Conservation (phyloP, 2,888 invertebrate genomes). For the Flabesymbios commensalis region DNA sequence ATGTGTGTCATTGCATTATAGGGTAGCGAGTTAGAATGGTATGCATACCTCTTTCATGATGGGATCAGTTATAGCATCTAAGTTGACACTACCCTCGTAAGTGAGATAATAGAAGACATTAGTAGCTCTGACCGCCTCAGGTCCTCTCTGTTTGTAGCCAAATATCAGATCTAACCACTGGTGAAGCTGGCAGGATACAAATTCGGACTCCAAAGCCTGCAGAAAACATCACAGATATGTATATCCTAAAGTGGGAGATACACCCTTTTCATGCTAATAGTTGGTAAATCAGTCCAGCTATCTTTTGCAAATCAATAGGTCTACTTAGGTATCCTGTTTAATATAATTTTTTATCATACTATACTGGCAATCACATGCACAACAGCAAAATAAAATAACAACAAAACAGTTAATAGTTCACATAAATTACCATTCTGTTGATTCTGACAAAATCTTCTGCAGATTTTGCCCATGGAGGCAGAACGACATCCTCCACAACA, state of each 20-base stretch:
- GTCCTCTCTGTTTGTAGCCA: conserved; percentile 98
- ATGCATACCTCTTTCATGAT: conserved; percentile 81
- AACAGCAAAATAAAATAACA: neutral
- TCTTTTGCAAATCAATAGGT: no score
- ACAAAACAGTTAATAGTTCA: neutral
- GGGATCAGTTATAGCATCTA: conserved; percentile 85
- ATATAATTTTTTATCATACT: no score
- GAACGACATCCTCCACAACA: conserved; percentile 83
- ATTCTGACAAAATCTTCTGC: conserved; percentile 98
- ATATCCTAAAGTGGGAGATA: no score
- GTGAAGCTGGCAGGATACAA: conserved; percentile 98
- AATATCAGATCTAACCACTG: conserved; percentile 99
- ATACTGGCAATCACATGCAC: neutral
- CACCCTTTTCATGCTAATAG: no score
- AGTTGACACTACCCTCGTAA: conserved; percentile 95
- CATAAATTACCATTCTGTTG: conserved; percentile 81
- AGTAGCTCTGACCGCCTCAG: conserved; percentile 94
- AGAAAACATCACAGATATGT: no score
- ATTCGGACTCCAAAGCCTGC: conserved; percentile 94
- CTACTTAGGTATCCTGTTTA: no score
- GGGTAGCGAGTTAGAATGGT: no score
- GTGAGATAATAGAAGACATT: conserved; percentile 99
- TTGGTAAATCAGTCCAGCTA: no score
- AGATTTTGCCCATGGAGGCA: conserved; percentile 92
- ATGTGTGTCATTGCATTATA: no score